These are phyloP conservation scores for Numida meleagris DNA, from an alignment of 2,113 vertebrate species.

Conservation along the genomic window DNA sequence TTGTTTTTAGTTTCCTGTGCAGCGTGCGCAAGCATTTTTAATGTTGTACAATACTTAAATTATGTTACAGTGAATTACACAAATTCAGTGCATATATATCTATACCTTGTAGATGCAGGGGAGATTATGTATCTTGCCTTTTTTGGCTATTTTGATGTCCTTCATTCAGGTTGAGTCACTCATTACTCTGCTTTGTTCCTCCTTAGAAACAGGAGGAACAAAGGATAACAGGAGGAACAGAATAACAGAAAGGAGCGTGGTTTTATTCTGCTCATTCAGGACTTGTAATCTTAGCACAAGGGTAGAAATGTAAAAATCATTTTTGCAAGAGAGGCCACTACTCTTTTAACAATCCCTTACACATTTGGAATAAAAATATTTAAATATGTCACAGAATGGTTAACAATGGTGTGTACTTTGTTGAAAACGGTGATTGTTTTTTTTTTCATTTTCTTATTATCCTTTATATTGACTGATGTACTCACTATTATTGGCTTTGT, in stretches of 20 bases:
- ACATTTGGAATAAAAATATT: not conserved
- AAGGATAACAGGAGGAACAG: too few relatives aligned
- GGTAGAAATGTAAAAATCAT: not conserved
- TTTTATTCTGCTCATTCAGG: not conserved
- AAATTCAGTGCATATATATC: not conserved
- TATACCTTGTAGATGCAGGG: not conserved
- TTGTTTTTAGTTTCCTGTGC: not conserved
- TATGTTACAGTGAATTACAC: not conserved
- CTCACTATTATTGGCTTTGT: not conserved
- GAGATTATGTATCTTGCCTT: not conserved
- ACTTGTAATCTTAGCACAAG: not conserved
- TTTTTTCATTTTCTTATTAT: not conserved
- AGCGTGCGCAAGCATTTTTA: not conserved
- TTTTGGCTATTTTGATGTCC: not conserved
- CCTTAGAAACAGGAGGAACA: not conserved
- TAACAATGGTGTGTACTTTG: not conserved
- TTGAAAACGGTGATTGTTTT: not conserved
- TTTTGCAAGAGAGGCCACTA: not conserved
- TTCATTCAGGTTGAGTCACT: not conserved
- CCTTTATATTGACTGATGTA: not conserved
- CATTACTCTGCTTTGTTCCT: not conserved
- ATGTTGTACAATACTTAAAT: constrained; percentile 15
- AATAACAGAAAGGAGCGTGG: too few relatives aligned
- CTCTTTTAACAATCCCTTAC: not conserved
- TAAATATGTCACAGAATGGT: not conserved